phyloP scores from a whole-genome alignment of 2,113 vertebrate genomes.

The Percopsis transmontana region DNA sequence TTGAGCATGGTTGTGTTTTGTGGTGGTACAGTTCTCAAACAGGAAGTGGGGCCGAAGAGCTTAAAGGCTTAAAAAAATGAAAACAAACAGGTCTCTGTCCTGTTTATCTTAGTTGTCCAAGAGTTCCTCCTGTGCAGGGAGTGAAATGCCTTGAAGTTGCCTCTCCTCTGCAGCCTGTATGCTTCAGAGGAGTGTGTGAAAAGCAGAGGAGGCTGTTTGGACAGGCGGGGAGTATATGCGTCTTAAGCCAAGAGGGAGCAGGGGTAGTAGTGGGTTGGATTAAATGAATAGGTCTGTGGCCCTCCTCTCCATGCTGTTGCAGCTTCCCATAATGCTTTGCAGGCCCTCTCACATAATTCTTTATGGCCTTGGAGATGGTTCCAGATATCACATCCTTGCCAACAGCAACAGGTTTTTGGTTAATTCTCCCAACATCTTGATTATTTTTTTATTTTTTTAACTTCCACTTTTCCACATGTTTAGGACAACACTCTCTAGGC shows the following conservation, averaged over 20 bases:
- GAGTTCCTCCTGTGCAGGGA: slow-evolving; percentile 42
- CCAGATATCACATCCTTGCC: slow-evolving; percentile 65
- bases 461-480: slow-evolving; percentile 26
- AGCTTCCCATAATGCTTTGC: slow-evolving; percentile 75
- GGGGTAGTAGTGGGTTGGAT: slow-evolving; percentile 34
- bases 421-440: slow-evolving; percentile 36
- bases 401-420: slow-evolving; percentile 53
- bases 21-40: slow-evolving; percentile 27
- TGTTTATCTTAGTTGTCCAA: slow-evolving; percentile 56
- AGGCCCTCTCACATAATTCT: slow-evolving; percentile 55
- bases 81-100: slow-evolving; percentile 51
- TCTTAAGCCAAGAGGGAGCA: slow-evolving; percentile 19
- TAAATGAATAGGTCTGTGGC: slow-evolving; percentile 70
- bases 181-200: slow-evolving; percentile 67
- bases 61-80: slow-evolving; percentile 27
- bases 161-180: slow-evolving; percentile 50
- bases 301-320: slow-evolving; percentile 36
- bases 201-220: slow-evolving; percentile 68
- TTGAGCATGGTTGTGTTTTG: slow-evolving; percentile 15
- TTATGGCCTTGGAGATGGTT: slow-evolving; percentile 61
- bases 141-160: slow-evolving; percentile 39
- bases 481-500: slow-evolving; percentile 18
- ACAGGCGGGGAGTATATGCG: slow-evolving; percentile 27
- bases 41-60: slow-evolving; percentile 37
- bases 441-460: slow-evolving; percentile 37